These are phyloP conservation scores for Nysson spinosus DNA, from an alignment of 2,888 invertebrate genomes.

Conservation along the genomic window DNA sequence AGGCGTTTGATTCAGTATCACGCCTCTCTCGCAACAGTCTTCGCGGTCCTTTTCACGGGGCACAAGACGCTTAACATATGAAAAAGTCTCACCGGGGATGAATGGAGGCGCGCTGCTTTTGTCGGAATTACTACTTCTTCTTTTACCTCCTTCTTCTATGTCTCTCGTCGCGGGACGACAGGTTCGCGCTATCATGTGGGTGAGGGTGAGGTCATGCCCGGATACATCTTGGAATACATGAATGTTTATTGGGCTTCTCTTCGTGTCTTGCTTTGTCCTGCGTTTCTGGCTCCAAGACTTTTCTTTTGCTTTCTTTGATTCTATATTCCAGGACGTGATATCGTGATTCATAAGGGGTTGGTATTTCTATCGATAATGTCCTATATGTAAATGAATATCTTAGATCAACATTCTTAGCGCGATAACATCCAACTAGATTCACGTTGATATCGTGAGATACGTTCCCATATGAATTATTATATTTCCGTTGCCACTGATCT, in stretches of 20 bases:
- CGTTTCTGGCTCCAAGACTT: not conserved
- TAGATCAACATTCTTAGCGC: not conserved
- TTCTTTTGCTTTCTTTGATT: not conserved
- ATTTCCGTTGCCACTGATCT: no score
- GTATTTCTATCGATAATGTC: not conserved
- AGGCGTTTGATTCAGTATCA: conserved; percentile 76
- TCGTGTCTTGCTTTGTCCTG: conserved; percentile 21
- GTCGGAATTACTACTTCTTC: conserved; percentile 60
- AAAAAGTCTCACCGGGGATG: conserved; percentile 66
- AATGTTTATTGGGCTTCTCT: conserved; percentile 63
- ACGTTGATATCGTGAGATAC: no score
- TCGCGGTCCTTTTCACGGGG: conserved; percentile 59
- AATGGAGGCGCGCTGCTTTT: conserved; percentile 67
- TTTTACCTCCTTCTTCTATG: conserved; percentile 36
- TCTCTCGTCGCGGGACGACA: conserved; percentile 57
- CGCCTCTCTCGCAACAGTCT: conserved; percentile 67
- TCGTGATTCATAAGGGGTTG: not conserved
- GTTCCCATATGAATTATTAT: no score
- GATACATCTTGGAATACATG: conserved; percentile 61
- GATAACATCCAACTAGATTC: not conserved
- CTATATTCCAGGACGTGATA: not conserved
- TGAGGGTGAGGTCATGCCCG: conserved; percentile 60
- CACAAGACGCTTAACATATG: conserved; percentile 71
- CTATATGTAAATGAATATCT: not conserved
- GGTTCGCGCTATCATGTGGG: conserved; percentile 67